Evolutionary conservation across 2,113 vertebrate genomes (phyloP).

Genomic region (Gymnorhina tibicen): DNA sequence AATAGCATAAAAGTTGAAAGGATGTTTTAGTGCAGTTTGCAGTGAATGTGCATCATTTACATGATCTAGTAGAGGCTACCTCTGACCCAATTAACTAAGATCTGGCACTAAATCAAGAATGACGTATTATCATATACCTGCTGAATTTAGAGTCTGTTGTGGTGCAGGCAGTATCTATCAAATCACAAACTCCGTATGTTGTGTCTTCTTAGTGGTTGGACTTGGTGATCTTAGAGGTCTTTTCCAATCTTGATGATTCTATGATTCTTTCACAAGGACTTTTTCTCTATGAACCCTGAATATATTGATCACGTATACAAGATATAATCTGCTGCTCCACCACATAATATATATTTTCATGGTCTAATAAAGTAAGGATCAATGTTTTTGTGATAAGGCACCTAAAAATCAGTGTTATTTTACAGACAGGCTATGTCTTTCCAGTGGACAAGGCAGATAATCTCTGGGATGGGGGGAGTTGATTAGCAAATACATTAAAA

Average conservation of each 20-base stretch:
- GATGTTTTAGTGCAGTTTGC: neutral
- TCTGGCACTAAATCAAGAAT: neutral
- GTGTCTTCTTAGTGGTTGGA: neutral
- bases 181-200: neutral
- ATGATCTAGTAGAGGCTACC: neutral
- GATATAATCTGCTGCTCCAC: neutral
- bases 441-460: neutral
- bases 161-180: neutral
- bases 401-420: neutral
- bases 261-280: neutral
- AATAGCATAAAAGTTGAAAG: neutral
- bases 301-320: neutral
- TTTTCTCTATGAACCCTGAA: neutral
- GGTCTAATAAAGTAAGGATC: neutral
- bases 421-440: neutral
- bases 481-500: neutral
- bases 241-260: neutral
- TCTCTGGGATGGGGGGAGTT: fast-evolving
- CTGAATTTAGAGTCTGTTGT: neutral
- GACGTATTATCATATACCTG: neutral
- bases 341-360: neutral
- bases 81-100: neutral
- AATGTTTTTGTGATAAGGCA: neutral
- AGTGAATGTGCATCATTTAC: neutral
- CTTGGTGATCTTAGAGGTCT: neutral